These are phyloP conservation scores for Australoheros scitulus DNA, from an alignment of 2,113 vertebrate genomes.

Conservation along the genomic window DNA sequence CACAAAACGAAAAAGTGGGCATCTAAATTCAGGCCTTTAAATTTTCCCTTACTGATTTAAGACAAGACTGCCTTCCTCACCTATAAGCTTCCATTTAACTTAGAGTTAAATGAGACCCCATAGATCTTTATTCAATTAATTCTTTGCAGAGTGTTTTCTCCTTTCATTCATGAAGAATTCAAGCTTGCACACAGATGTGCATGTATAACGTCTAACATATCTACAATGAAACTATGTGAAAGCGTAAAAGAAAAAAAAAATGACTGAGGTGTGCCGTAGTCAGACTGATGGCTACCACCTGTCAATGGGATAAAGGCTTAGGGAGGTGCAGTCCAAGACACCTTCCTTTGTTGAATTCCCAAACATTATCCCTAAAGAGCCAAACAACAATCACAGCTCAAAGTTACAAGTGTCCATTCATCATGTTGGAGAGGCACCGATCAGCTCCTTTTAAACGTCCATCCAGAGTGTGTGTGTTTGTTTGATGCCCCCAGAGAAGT, in stretches of 20 bases:
- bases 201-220: slow-evolving; percentile 63
- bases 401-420: slow-evolving; percentile 55
- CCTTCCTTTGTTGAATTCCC: slow-evolving; percentile 60
- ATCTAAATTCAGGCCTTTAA: slow-evolving; percentile 45
- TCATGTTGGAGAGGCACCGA: slow-evolving; percentile 59
- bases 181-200: slow-evolving; percentile 60
- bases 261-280: slow-evolving; percentile 64
- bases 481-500: slow-evolving; percentile 53
- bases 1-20: slow-evolving; percentile 40
- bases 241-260: slow-evolving; percentile 49
- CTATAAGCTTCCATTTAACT: slow-evolving; percentile 34
- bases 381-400: slow-evolving; percentile 44
- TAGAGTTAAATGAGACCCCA: slow-evolving; percentile 49
- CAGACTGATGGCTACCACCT: slow-evolving; percentile 46
- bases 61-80: slow-evolving; percentile 63
- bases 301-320: slow-evolving; percentile 70
- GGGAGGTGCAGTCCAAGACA: slow-evolving; percentile 59
- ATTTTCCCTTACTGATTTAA: slow-evolving; percentile 65
- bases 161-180: slow-evolving; percentile 57
- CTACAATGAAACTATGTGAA: slow-evolving; percentile 69
- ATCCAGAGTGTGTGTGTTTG: slow-evolving; percentile 30
- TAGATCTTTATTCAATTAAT: slow-evolving; percentile 58
- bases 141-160: slow-evolving; percentile 54
- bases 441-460: slow-evolving; percentile 49
- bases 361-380: slow-evolving; percentile 44